Evolutionary conservation across 2,797 vertebrate species (phyloP), one percentile per base, ranked within the genome.

Genomic region (Chaunax sp.): DNA sequence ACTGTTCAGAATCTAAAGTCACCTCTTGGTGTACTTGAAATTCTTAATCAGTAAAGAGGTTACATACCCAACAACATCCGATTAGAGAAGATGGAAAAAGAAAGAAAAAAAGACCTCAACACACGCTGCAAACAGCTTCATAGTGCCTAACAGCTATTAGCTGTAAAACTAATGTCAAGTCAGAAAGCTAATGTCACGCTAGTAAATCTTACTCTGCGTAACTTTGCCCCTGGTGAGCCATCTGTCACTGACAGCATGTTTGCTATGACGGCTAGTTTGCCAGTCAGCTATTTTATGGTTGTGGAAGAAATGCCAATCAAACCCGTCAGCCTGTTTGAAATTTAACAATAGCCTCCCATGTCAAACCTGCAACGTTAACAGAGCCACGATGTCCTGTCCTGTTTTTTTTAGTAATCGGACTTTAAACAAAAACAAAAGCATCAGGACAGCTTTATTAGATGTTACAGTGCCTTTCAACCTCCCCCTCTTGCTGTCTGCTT

Each of bases 191-290:
- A 88, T 86, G 89, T 84, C 87, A 88, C 81, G 74, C 79, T 67
- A 84, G 70, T 91, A 91, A 90, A 89, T 90, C 86, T 89, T 62
- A 7, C 70, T 68, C 63, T 26, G 64, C 45, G 44, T 69, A 85
- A 85, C 78, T 85, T 80, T 89, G 88, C 89, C 65, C 50, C 80
- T 78, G 89, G 88, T 90, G 15, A 81, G 75, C 78, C 87, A 88
- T 85, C 83, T 90, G 88, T 81, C 80, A 80, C 72, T 59, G 84
- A 78, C 80, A 57, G 65, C 19, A 46, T 61, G 56, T 76, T 83
- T 77, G 64, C 73, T 58, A 49, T 71, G 63, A 51, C 52, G 53
- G 64, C 74, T 58, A 64, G 57, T 85, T 85, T 65, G 50, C 75
- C 72, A 76, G 61, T 70, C 69, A 57, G 57, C 46, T 22, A 22